Base-by-base conservation (phyloP, 1,140 invertebrate genomes). In the Cotesia chilonis region DNA sequence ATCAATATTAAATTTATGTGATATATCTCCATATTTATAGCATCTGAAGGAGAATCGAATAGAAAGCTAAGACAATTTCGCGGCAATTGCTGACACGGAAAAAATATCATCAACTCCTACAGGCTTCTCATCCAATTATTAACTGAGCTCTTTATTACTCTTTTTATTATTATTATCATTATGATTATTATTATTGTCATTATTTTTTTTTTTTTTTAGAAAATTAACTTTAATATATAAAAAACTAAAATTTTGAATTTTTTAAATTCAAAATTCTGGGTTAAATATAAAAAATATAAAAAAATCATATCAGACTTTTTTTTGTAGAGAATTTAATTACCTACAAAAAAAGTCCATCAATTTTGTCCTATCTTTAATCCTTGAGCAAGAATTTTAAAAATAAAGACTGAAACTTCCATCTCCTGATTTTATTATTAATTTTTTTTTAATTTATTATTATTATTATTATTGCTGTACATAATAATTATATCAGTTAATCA, bases 111-210 rank as follows among this genome's bases (percentile, higher is more conserved):
- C 70, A 70, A 35, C 59, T 64, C 28, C 28, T 64, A 54, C 64
- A 66, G 82, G 83, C 82, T 84, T 84, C 83, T 68, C 66, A 84
- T 84, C 80, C 83, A 84, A 84, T 84, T 84, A 84, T 60, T 55
- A 28, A 28, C 28, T 68, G 66, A 60, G 60, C 64, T 6, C 41
- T 47, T 47, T 9, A 7, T 47, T 47, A 51, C 76, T 75, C 75
- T 83, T 82, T 79, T 76, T 74, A 76, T 81, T 77, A 61, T 75
- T 74, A 74, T 75, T 70, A 68, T 28, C 28, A 28, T 28, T 28
- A 68, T 28, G 1, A 28, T 28, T 28, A 28, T 76, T 10, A 54
- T 51, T 65, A 47, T 52, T 55, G 17, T 68, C 28, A 47, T 76
- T 35, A 54, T 51, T 65, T 17, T 52, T 68, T 20, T 68, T 20